Evolutionary conservation across 2,888 invertebrate species (phyloP).

Genomic region (Drosophila suboccidentalis): DNA sequence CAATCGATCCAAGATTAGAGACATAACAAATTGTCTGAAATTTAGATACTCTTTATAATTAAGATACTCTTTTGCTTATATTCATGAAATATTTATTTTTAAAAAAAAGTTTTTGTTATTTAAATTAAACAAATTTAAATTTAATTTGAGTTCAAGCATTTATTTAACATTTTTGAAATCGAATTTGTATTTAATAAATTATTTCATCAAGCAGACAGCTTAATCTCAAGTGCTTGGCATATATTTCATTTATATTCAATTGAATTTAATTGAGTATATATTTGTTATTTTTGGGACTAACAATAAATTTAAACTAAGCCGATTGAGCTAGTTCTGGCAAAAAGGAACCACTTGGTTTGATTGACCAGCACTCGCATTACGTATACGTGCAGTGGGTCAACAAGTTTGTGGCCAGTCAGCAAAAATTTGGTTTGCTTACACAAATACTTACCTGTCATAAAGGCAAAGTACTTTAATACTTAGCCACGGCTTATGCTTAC

Average conservation of each 20-base stretch:
- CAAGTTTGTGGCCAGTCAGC: constrained; percentile 65
- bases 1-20: not conserved
- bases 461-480: constrained; percentile 50
- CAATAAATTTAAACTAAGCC: not conserved
- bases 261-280: not conserved
- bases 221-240: not conserved
- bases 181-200: not conserved
- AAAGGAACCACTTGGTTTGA: constrained; percentile 16
- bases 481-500: constrained; percentile 44
- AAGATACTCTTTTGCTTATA: too few relatives aligned
- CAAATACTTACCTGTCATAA: constrained; percentile 74
- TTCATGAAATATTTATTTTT: too few relatives aligned
- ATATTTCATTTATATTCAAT: not conserved
- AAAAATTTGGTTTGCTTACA: constrained; percentile 61
- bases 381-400: constrained; percentile 57
- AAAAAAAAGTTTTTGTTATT: not conserved
- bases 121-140: not conserved
- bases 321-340: constrained; percentile 26
- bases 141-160: not conserved
- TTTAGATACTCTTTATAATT: too few relatives aligned
- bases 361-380: constrained; percentile 43
- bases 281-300: not conserved
- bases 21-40: too few relatives aligned
- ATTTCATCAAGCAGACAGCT: not conserved
- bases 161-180: not conserved